Percentiles rank a stretch among this genome's conserved stretches.
Evolutionary conservation across 1,140 invertebrate species (phyloP).

Genomic region (Microvelia longipes): DNA sequence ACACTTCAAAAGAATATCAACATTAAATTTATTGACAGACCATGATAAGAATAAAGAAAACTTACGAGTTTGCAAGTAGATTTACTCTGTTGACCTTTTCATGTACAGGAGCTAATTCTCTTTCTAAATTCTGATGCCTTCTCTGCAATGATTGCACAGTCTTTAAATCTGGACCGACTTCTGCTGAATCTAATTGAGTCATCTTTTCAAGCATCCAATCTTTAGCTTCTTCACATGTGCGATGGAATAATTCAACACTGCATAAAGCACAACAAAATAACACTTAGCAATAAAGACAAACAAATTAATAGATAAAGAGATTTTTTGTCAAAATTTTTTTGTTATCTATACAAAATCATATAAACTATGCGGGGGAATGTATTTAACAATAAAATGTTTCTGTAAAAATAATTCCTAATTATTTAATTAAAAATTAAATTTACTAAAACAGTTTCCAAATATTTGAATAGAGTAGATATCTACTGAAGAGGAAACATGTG

Average conservation of each 20-base stretch:
- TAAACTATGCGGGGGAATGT: too few species aligned
- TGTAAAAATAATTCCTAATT: too few species aligned
- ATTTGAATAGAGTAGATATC: too few species aligned
- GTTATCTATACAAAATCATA: background rate
- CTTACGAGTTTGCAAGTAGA: conserved; percentile 59
- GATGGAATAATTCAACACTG: conserved; percentile 85
- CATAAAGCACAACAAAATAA: conserved; percentile 17
- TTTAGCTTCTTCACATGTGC: conserved; percentile 79
- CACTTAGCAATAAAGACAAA: conserved; percentile 9
- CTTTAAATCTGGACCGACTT: conserved; percentile 68
- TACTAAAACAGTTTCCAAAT: too few species aligned
- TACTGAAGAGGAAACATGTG: too few species aligned
- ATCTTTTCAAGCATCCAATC: conserved; percentile 93
- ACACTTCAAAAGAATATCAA: too few species aligned
- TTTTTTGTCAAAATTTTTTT: background rate
- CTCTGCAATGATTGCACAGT: conserved; percentile 81
- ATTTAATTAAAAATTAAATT: too few species aligned
- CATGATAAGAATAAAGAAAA: conserved; percentile 19
- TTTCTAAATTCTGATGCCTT: conserved; percentile 73
- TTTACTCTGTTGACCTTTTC: conserved; percentile 75
- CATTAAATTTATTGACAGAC: too few species aligned
- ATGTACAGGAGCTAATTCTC: conserved; percentile 74
- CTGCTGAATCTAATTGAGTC: conserved; percentile 59
- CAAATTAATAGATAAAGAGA: conserved; percentile 1
- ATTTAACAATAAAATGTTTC: too few species aligned